These are phyloP conservation scores for Pseudolaguvia tuberculata DNA, from an alignment of 2,113 vertebrate genomes.

Conservation along the genomic window DNA sequence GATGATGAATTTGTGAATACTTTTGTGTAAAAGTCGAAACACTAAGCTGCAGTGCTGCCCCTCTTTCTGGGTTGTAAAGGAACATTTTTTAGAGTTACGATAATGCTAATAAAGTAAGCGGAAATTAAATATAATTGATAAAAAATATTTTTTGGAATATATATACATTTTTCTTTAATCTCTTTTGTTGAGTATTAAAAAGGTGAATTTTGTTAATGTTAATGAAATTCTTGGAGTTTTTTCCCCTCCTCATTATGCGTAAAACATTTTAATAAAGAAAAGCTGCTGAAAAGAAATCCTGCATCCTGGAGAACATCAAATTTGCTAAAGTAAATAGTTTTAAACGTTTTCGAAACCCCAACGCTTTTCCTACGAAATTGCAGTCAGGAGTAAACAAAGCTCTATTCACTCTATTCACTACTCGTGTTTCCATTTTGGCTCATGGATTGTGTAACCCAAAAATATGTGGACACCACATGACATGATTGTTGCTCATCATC, in stretches of 20 bases:
- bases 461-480: not conserved
- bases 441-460: not conserved
- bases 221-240: not conserved
- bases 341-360: constrained; percentile 15
- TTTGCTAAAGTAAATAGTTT: constrained; percentile 37
- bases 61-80: not conserved
- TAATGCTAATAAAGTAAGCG: not conserved
- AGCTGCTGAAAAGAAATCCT: constrained; percentile 13
- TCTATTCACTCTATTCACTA: constrained; percentile 10
- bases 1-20: too few species aligned
- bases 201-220: not conserved
- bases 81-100: not conserved
- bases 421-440: not conserved
- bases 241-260: not conserved
- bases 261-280: constrained; percentile 12
- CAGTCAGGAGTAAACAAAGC: not conserved
- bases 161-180: not conserved
- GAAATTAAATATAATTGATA: not conserved
- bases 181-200: not conserved
- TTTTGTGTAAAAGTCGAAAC: too few species aligned
- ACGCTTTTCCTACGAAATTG: not conserved
- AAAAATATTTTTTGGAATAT: not conserved
- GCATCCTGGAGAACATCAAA: constrained; percentile 33
- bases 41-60: too few species aligned
- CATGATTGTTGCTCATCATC: not conserved